Base-by-base conservation (phyloP, 2,888 invertebrate genomes). In the Drosophila nr. perissopoda region DNA sequence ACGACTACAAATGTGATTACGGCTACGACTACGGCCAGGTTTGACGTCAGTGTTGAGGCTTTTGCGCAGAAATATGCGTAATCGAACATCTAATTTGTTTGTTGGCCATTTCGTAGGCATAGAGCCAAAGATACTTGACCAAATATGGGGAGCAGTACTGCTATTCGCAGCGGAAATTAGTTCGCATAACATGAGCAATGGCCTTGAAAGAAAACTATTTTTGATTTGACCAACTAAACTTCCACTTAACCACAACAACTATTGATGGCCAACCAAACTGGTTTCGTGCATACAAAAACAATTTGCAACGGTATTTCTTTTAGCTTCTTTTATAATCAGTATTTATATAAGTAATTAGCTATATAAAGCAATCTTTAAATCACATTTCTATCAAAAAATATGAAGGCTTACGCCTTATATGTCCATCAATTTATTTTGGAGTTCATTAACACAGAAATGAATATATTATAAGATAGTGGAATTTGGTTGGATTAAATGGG, bases 31-130 rank as follows among this genome's bases (percentile, higher is more conserved):
- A 74, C 68, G 62, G 61, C 68, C 73, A 80, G 59, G 83, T 74
- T 87, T 90, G 90, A 86, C 90, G 85, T 86, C 90, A 86, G 80
- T 66, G 57, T 71, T 70, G 61, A 29, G 66, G 57, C 69, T 83
- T 83, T 71, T 74, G 48, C 73, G 69, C 65, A 63, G 21, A 61
- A 45, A 66, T 38, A 33, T 60, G 38, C 60, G 42, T 36, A 45
- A 59, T 71, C 56, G 71, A 53, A 53, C 48, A 49, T 33, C 13
- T 18, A 42, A 56, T 72, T 73, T 65, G 53, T 57, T 67, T 40
- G 52, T 34, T 56, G 56, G 38, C 56, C 2, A 56, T 27, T 13
- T 45, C 25, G 2, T 16, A 25, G 5, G 40, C 8, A 7, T 13
- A 11, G 31, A 18, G 49, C 29, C 51, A 54, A 34, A 76, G 83